A percentile compares a stretch with the other conserved stretches of the same genome.
Evolutionary conservation across 2,797 vertebrate species (phyloP).

Genomic region (Otolemur crassicaudatus): DNA sequence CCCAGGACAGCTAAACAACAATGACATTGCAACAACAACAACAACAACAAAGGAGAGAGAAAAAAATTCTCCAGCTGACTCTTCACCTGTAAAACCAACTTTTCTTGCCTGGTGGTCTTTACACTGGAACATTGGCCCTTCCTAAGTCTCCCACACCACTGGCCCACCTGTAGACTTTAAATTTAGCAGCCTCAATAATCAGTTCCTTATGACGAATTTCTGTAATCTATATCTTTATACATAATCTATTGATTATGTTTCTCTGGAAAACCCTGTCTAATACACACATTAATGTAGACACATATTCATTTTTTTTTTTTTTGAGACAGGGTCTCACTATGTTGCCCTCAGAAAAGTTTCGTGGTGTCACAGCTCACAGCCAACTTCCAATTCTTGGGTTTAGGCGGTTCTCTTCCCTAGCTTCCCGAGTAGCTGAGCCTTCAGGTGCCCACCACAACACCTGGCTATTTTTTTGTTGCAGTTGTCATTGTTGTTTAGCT

Average conservation of each 20-base stretch:
- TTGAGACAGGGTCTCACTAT: too few relatives aligned
- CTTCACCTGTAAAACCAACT: neutral
- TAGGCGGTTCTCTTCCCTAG: too few relatives aligned
- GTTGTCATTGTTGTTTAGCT: too few relatives aligned
- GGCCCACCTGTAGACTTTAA: neutral
- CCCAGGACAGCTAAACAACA: too few relatives aligned
- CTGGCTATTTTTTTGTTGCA: too few relatives aligned
- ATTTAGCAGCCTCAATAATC: neutral
- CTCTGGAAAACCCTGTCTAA: neutral
- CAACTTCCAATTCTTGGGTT: too few relatives aligned
- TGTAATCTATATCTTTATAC: neutral
- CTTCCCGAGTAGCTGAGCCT: too few relatives aligned
- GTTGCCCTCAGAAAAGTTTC: too few relatives aligned
- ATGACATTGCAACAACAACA: too few relatives aligned
- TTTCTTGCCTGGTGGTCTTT: neutral
- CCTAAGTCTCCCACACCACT: neutral
- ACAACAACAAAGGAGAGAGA: too few relatives aligned
- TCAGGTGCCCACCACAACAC: too few relatives aligned
- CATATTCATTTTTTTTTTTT: neutral
- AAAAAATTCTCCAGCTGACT: neutral
- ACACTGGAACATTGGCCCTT: neutral
- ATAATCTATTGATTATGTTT: neutral
- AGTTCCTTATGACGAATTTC: neutral
- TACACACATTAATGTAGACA: neutral
- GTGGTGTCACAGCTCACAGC: too few relatives aligned